Evolutionary conservation across 2,888 invertebrate species (phyloP).

Genomic region (Fragum fragum): DNA sequence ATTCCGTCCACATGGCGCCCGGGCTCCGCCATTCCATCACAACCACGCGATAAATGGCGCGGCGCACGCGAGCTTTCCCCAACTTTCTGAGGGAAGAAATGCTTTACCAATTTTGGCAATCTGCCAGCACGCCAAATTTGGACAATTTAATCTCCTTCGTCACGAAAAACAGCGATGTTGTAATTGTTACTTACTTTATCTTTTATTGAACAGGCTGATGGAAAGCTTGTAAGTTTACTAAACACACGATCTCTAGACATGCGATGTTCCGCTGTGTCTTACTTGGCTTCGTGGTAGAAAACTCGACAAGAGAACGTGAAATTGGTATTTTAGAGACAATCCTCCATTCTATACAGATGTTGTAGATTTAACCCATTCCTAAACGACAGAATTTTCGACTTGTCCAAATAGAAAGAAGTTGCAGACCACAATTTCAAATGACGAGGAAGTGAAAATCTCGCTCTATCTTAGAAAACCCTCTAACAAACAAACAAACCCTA

Average conservation of each 20-base stretch:
- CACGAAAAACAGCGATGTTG: slow-evolving; percentile 59
- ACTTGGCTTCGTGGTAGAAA: slow-evolving; percentile 1
- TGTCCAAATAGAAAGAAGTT: too few species aligned
- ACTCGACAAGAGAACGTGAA: not conserved
- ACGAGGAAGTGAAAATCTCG: too few species aligned
- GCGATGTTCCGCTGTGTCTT: slow-evolving; percentile 13
- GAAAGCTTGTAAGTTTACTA: slow-evolving; percentile 29
- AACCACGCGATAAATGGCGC: slow-evolving; percentile 54
- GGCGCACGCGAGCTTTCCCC: slow-evolving; percentile 52
- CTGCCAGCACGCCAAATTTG: slow-evolving; percentile 55
- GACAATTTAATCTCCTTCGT: slow-evolving; percentile 63
- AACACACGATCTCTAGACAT: slow-evolving; percentile 30
- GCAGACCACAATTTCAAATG: too few species aligned
- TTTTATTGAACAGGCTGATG: slow-evolving; percentile 52
- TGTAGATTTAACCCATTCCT: not conserved
- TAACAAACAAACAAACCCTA: too few species aligned
- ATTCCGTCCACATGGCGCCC: slow-evolving; percentile 57
- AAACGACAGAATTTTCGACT: too few species aligned
- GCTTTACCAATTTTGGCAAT: slow-evolving; percentile 54
- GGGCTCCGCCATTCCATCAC: slow-evolving; percentile 33
- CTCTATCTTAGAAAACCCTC: too few species aligned
- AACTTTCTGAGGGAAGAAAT: slow-evolving; percentile 48
- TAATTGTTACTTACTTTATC: slow-evolving; percentile 64
- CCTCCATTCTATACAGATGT: too few species aligned
- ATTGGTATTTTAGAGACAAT: not conserved